Base-by-base conservation (phyloP, 1,140 invertebrate species). In the Trichoplusia ni region DNA sequence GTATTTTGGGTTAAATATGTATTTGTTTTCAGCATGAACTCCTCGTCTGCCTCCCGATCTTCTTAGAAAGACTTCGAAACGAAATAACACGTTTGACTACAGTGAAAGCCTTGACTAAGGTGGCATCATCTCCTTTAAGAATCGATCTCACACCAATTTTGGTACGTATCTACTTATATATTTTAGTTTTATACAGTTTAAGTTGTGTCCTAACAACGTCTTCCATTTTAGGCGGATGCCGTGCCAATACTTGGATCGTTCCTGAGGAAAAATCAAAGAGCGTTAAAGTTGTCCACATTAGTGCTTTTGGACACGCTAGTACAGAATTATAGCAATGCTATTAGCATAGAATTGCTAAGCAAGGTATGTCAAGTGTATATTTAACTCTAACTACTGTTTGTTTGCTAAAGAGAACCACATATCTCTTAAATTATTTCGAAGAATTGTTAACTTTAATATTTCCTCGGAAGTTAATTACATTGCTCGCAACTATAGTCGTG, bases 51-150 rank as follows among this genome's bases (percentile, higher is more conserved):
- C 91, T 99, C 60, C 97, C 98, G 2, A 96, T 99, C 77, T 98
- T 99, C 76, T 91, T 99, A 77, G 98, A 99, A 83, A 93, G 98
- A 66, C 85, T 99, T 11, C 94, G 95, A 49, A 99, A 99, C 88
- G 99, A 99, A 92, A 99, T 99, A 23, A 99, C 98, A 1, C 92
- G 99, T 25, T 91, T 99, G 4, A 99, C 98, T 0, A 97, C 98
- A 2, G 98, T 99, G 0, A 99, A 99, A 81, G 97, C 98, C 6
- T 90, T 99, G 0, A 99, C 97, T 0, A 97, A 97, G 91, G 97
- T 99, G 62, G 98, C 98, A 23, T 95, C 95, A 0, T 99, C 97
- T 7, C 96, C 97, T 0, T 83, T 99, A 2, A 93, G 94, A 58
- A 97, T 99, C 44, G 95, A 98, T 89, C 89, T 99, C 8, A 92